A percentile compares a stretch with the other conserved stretches of the same genome.
These are phyloP conservation scores for Ptychodera flava DNA, from an alignment of 35 echinoderm and acorn worm genomes.

Conservation along the genomic window DNA sequence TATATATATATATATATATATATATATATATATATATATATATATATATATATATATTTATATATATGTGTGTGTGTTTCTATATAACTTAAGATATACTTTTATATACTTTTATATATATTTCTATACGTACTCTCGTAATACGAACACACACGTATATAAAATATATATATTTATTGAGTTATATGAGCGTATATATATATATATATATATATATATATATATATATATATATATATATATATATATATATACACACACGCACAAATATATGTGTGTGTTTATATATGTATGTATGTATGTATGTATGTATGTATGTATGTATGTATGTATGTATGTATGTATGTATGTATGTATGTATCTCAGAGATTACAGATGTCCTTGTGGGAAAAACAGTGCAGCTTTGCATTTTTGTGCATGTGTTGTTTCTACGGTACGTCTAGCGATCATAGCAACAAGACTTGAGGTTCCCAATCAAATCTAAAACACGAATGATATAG, in stretches of 20 bases:
- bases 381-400: no score
- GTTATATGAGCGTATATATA: not conserved
- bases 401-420: no score
- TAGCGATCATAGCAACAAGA: no score
- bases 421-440: no score
- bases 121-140: no score
- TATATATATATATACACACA: not conserved
- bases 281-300: conserved; percentile 17
- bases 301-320: not conserved
- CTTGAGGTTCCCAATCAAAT: no score
- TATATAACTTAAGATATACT: not conserved
- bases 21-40: conserved; percentile 20
- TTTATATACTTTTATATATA: not conserved
- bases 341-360: conserved; percentile 7
- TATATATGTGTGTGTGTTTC: conserved; percentile 8
- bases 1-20: conserved; percentile 21
- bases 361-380: no score
- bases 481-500: no score
- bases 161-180: conserved; percentile 8
- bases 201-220: conserved; percentile 12
- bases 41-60: conserved; percentile 12
- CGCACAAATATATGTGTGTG: no score
- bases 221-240: conserved; percentile 10
- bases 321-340: not conserved
- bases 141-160: no score